Base-by-base conservation (phyloP, 1,140 invertebrate species). In the Globodera rostochiensis region DNA sequence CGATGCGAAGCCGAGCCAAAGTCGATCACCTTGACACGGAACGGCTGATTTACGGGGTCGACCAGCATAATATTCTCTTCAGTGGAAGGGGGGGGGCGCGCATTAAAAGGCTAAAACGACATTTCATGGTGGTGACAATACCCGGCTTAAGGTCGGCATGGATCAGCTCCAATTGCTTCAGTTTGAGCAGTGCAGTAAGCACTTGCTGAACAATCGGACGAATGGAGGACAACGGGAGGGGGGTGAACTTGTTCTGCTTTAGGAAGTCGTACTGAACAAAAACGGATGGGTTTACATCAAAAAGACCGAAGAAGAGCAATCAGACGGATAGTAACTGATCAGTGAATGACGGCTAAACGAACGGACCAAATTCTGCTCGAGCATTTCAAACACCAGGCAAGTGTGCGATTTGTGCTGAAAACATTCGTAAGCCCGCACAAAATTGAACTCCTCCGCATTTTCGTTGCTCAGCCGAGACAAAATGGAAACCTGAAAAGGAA, bases 341-440 rank as follows among this genome's bases (percentile, higher is more conserved):
- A 53, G 7, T 15, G 15, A 15, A 15, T 53, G 7, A 64, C 19
- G 57, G 13, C 19, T 64, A 11, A 60, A 71, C 11, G 13, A 36
- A 36, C 69, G 6, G 11, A 71, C 69, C 69, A 71, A 45, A 92
- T 99, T 99, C 92, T 99, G 97, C 90, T 99, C 97, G 84, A 99
- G 93, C 96, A 99, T 98, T 92, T 99, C 97, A 91, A 99, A 99
- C 86, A 99, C 98, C 90, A 99, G 92, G 91, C 97, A 99, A 47
- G 97, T 99, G 92, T 99, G 97, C 90, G 96, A 98, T 91, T 98
- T 98, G 92, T 99, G 97, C 91, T 98, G 95, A 91, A 99, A 99
- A 92, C 97, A 99, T 91, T 99, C 98, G 91, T 96, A 98, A 15
- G 97, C 97, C 80, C 97, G 95, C 81, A 99, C 97, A 93, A 99